phyloP scores from a whole-genome alignment of 2,888 invertebrate species.

The Trachelus iudaicus region DNA sequence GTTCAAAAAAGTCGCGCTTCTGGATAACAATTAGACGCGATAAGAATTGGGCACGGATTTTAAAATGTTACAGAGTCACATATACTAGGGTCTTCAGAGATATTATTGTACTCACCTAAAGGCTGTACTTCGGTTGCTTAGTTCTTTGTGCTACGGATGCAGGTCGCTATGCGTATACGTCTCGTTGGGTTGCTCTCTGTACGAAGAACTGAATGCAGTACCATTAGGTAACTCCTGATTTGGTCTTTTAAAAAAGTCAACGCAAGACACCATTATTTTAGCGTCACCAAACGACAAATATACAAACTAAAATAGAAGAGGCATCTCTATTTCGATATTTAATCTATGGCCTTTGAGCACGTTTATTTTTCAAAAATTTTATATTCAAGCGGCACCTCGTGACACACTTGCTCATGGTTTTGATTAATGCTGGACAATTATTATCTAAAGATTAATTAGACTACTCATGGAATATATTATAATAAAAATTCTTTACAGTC shows the following conservation, averaged over 20 bases:
- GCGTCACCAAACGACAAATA: background rate
- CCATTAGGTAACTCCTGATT: slow-evolving; percentile 45
- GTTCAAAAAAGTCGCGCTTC: background rate
- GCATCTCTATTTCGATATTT: background rate
- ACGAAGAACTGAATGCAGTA: slow-evolving; percentile 47
- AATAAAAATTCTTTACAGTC: background rate
- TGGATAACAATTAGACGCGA: background rate
- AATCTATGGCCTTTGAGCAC: background rate
- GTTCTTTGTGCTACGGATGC: background rate
- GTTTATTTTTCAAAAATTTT: background rate
- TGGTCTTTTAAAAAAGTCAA: slow-evolving; percentile 37
- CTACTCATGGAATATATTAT: background rate
- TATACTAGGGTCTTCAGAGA: background rate
- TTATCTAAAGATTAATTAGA: background rate
- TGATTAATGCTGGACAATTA: background rate
- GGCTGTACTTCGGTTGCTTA: background rate
- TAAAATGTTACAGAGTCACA: background rate
- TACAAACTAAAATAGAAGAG: background rate
- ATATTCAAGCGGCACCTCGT: background rate
- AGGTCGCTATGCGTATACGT: background rate
- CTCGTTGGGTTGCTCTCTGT: slow-evolving; percentile 30
- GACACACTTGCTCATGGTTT: background rate
- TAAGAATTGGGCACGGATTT: background rate
- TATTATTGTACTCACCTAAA: background rate
- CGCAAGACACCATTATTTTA: slow-evolving; percentile 3